Conservation (phyloP, 2,797 vertebrate genomes). For the Champsocephalus esox region DNA sequence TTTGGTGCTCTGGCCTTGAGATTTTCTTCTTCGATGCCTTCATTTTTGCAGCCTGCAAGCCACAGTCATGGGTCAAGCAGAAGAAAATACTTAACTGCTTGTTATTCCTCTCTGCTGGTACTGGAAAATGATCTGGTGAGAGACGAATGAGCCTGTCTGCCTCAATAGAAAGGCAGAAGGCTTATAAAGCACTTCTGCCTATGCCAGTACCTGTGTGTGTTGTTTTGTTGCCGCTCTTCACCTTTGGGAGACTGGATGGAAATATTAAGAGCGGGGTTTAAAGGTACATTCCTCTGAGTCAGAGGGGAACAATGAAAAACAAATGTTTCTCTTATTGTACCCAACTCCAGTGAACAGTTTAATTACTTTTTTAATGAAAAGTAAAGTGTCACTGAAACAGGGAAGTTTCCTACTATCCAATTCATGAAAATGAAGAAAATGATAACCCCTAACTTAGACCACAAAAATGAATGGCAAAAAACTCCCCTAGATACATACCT, state of each 20-base stretch:
- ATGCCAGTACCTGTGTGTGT: conserved; percentile 33
- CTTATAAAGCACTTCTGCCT: conserved; percentile 54
- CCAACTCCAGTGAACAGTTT: conserved; percentile 19
- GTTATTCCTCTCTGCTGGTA: conserved; percentile 70
- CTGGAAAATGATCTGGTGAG: conserved; percentile 68
- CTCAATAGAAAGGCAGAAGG: conserved; percentile 60
- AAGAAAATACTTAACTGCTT: conserved; percentile 74
- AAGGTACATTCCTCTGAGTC: conserved; percentile 49
- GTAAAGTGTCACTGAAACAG: neutral
- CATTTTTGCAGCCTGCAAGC: conserved; percentile 33
- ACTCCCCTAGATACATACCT: too few species aligned
- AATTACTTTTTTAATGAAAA: conserved; percentile 44
- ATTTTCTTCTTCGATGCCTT: conserved; percentile 48
- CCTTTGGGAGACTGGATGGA: conserved; percentile 41
- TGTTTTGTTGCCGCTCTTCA: conserved; percentile 41
- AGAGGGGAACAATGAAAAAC: conserved; percentile 9
- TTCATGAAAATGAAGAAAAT: conserved; percentile 6
- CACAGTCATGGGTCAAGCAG: conserved; percentile 72
- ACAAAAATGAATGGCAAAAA: neutral
- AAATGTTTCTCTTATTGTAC: conserved; percentile 49
- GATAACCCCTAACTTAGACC: neutral
- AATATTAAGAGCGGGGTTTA: conserved; percentile 57
- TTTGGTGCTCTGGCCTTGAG: conserved; percentile 45
- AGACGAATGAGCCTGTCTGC: conserved; percentile 71
- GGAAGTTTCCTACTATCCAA: neutral